Conservation (phyloP, 2,797 vertebrate species). For the Poeciliopsis turneri region DNA sequence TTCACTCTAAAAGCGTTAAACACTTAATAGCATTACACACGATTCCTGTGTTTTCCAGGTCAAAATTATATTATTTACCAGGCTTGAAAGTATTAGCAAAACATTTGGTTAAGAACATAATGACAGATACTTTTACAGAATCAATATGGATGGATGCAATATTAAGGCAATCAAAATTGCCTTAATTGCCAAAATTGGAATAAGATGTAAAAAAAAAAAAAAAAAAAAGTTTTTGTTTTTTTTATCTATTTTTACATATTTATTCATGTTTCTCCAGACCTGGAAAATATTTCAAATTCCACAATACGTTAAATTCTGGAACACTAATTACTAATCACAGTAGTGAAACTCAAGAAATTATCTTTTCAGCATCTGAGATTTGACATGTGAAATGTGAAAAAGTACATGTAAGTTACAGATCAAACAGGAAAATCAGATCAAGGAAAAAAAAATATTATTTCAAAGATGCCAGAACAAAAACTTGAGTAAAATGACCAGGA, state of each 20-base stretch:
- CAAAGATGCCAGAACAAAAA: neutral
- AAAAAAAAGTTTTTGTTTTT: too few species aligned
- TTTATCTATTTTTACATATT: too few species aligned
- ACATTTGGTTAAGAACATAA: neutral
- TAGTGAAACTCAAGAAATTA: neutral
- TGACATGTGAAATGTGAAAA: neutral
- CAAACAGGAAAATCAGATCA: neutral
- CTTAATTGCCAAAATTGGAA: too few species aligned
- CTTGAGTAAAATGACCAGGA: neutral
- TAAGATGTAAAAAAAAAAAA: too few species aligned
- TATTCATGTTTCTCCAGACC: too few species aligned
- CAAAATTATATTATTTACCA: neutral
- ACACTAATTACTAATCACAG: neutral
- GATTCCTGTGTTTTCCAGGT: neutral
- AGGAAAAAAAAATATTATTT: neutral
- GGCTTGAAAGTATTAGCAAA: neutral
- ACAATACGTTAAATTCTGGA: neutral
- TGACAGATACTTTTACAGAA: neutral
- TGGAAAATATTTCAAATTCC: neutral
- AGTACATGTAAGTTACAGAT: neutral
- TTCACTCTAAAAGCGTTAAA: neutral
- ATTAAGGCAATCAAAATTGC: too few species aligned
- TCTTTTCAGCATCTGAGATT: neutral
- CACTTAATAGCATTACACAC: neutral
- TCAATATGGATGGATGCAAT: neutral